Evolutionary conservation across 2,797 vertebrate genomes (phyloP).

Genomic region (Microtus californicus): DNA sequence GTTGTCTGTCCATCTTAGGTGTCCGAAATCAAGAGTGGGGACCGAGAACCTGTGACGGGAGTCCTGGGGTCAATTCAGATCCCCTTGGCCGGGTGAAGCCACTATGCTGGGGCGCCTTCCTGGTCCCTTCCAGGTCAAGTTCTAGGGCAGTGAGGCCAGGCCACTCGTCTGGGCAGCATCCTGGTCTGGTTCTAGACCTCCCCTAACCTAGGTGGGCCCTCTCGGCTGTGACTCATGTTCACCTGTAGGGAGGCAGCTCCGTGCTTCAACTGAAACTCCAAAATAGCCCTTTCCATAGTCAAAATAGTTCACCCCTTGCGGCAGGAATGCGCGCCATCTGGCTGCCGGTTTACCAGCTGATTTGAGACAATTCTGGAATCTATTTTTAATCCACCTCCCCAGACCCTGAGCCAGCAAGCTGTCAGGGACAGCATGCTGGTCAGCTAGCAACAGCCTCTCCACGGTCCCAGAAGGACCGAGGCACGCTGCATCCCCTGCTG

Average conservation of each 20-base stretch:
- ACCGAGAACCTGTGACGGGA: not conserved
- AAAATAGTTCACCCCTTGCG: slow-evolving; percentile 57
- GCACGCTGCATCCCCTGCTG: accelerated
- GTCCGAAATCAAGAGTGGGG: not conserved
- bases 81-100: not conserved
- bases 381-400: slow-evolving; percentile 66
- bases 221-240: not conserved
- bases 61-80: not conserved
- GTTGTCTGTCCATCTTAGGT: not conserved
- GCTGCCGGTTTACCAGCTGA: slow-evolving; percentile 17
- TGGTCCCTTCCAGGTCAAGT: not conserved
- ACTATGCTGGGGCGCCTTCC: not conserved
- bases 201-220: not conserved
- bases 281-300: slow-evolving; percentile 68
- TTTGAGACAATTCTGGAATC: slow-evolving; percentile 58
- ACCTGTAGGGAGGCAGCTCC: not conserved
- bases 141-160: not conserved
- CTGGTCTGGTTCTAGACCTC: not conserved
- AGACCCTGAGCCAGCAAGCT: slow-evolving; percentile 61
- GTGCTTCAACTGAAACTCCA: slow-evolving; percentile 39
- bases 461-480: not conserved
- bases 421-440: slow-evolving; percentile 11
- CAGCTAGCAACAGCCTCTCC: not conserved
- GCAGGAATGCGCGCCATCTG: slow-evolving; percentile 75
- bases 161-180: not conserved